phyloP scores from a whole-genome alignment of 2,797 vertebrate species.

The Hephaestus fuliginosus region DNA sequence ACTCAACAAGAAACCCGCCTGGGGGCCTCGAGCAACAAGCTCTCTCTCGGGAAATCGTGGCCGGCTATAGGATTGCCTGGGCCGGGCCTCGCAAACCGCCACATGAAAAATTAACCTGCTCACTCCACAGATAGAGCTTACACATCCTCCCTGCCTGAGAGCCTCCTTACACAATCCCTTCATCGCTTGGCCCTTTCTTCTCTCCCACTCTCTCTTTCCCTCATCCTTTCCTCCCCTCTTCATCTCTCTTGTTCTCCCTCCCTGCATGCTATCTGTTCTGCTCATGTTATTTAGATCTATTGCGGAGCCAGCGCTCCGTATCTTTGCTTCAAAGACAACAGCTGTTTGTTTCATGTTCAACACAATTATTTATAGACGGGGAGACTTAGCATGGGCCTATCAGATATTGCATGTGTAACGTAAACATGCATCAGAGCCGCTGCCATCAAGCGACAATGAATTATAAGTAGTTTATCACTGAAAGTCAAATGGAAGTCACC shows the following conservation, averaged over 20 bases:
- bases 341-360: conserved; percentile 73
- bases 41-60: conserved; percentile 68
- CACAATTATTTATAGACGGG: conserved; percentile 65
- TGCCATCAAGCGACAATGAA: conserved; percentile 29
- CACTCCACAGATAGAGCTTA: conserved; percentile 58
- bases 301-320: conserved; percentile 41
- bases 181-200: conserved; percentile 39
- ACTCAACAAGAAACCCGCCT: conserved; percentile 75
- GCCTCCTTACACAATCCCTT: conserved; percentile 36
- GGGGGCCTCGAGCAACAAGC: conserved; percentile 70
- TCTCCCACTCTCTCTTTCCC: conserved; percentile 5
- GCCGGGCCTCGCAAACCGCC: conserved; percentile 55
- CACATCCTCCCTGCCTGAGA: conserved; percentile 52
- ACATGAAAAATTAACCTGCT: conserved; percentile 80
- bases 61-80: conserved; percentile 59
- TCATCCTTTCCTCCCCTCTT: conserved; percentile 28
- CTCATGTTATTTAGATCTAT: conserved; percentile 42
- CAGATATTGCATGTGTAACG: conserved; percentile 43
- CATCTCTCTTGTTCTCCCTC: conserved; percentile 21
- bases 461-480: conserved; percentile 36
- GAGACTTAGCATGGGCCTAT: conserved; percentile 37
- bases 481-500: conserved; percentile 68
- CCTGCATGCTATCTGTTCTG: conserved; percentile 28
- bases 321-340: conserved; percentile 71
- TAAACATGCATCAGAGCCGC: conserved; percentile 48